Base-by-base conservation (phyloP, 1,140 invertebrate genomes). In the Diuraphis noxia region DNA sequence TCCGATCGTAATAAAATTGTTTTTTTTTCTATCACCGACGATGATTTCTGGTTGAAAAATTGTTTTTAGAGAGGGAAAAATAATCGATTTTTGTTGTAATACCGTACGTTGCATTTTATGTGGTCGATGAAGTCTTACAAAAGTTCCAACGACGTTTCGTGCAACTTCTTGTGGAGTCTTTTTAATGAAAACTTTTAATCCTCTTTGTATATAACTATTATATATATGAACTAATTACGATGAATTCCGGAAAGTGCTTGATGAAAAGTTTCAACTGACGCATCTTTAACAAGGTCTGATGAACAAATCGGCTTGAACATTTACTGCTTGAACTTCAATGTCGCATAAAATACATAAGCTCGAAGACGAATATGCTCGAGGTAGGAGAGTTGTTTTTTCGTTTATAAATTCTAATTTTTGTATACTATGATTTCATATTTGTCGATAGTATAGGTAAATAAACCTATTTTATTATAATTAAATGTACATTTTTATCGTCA, bases 111-210 rank as follows among this genome's bases (percentile, higher is more conserved):
- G 40, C 41, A 21, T 19, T 43, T 43, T 43, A 34, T n/a, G 40
- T 23, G 82, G 82, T n/a, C 82, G 30, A n/a, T 46, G 82, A 84
- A 84, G 40, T n/a, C 82, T 21, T 84, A 84, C 10, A 84, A 84
- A 43, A n/a, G 41, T 84, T 34, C 30, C 41, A 4, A 43, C 40
- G 13, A n/a, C 25, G 17, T 43, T 84, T 84, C 17, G 30, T 19
- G 82, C 82, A 84, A 84, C 82, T 84, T 84, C 34, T 46, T 5
- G 82, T 6, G 0, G 21, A 49, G 43, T 85, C 46, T 52, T 86
- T 86, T 86, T 86, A 52, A n/a, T 13, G n/a, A 85, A 86, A 86
- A 86, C 34, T 86, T 86, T 86, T 86, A 86, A 86, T 86, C 84
- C 46, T 36, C 46, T 38, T 86, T 86, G 43, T 72, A 17, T 17